Evolutionary conservation across 1,140 invertebrate species (phyloP).

Genomic region (Planococcus citri): DNA sequence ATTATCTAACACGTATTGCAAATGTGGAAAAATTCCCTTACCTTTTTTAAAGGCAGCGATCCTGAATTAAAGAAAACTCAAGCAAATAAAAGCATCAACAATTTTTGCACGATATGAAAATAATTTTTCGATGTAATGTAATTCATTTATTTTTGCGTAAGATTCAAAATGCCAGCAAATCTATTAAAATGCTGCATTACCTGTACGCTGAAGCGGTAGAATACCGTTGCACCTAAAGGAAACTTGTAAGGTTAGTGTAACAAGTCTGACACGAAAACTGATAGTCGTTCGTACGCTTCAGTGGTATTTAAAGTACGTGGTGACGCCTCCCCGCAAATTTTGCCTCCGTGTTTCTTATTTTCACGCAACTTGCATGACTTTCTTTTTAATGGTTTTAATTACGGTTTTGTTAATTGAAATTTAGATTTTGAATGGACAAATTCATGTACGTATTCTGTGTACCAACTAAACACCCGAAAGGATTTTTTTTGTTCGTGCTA

Average conservation of each 20-base stretch:
- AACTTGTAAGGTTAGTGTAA: neutral
- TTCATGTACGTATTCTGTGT: too few species aligned
- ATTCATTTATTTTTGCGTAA: too few species aligned
- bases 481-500: too few species aligned
- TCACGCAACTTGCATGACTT: neutral
- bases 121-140: too few species aligned
- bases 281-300: conserved; percentile 8
- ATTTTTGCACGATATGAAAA: too few species aligned
- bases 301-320: conserved; percentile 3
- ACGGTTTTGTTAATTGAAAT: neutral
- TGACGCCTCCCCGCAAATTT: conserved; percentile 10
- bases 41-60: too few species aligned
- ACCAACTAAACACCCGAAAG: too few species aligned
- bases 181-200: neutral
- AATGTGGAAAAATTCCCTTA: too few species aligned
- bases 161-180: neutral
- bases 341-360: neutral
- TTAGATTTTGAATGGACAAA: too few species aligned
- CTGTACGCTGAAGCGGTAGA: neutral
- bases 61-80: too few species aligned
- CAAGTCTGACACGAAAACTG: neutral
- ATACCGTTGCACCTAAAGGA: neutral
- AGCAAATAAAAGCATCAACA: too few species aligned
- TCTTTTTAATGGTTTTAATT: neutral
- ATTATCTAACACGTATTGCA: too few species aligned